A percentile compares a stretch with the other conserved stretches of the same genome.
phyloP scores from a whole-genome alignment of 1,140 invertebrate genomes.

The Ostrea denselamellosa region DNA sequence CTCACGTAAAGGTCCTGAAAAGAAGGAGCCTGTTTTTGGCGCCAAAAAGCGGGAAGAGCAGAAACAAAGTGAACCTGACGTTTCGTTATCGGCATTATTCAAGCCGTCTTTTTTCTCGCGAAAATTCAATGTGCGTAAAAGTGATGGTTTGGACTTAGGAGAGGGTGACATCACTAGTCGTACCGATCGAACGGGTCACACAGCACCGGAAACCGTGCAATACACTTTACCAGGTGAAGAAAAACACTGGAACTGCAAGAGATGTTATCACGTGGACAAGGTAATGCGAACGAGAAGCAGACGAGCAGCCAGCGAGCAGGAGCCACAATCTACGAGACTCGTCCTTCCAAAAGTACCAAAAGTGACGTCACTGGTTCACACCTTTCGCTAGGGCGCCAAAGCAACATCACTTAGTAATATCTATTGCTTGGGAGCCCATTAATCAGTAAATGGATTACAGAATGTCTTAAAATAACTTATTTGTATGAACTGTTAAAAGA shows the following conservation, averaged over 20 bases:
- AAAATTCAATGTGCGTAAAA: neutral
- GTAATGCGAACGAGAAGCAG: neutral
- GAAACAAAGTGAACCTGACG: neutral
- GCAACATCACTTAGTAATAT: no score
- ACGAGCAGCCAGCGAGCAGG: slow-evolving; percentile 18
- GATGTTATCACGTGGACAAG: slow-evolving; percentile 45
- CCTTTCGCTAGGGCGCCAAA: neutral
- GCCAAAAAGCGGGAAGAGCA: neutral
- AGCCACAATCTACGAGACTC: neutral
- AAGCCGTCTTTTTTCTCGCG: slow-evolving; percentile 35
- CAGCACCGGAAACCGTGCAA: neutral
- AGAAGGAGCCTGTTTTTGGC: neutral
- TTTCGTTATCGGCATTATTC: neutral
- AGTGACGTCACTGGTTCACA: slow-evolving; percentile 18
- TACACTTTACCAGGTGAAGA: neutral
- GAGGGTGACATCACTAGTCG: neutral
- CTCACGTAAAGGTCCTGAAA: neutral
- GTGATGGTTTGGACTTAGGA: neutral
- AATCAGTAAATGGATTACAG: no score
- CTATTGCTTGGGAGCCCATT: no score
- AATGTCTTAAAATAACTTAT: no score
- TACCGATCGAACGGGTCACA: neutral
- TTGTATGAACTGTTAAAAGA: no score
- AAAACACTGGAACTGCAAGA: slow-evolving; percentile 38
- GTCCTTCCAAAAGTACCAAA: neutral